Percentiles rank a stretch among this genome's conserved stretches.
These are phyloP conservation scores for Typhlichthys eigenmanni DNA, from an alignment of 2,797 vertebrate genomes.

Conservation along the genomic window DNA sequence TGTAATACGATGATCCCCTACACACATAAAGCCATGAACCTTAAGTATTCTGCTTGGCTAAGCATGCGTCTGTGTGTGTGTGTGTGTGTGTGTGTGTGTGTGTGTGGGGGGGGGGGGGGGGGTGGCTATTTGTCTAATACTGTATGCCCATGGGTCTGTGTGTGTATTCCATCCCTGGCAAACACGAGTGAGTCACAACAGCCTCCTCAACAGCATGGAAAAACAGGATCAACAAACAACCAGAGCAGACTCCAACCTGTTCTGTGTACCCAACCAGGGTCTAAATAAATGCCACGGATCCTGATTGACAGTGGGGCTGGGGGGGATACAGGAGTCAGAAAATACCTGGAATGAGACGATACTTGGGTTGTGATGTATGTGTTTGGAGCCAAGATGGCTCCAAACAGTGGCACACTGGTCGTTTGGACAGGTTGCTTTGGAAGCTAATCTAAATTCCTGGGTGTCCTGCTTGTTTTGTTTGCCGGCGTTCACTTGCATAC, in stretches of 20 bases:
- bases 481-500: constrained; percentile 30
- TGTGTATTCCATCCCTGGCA: constrained; percentile 15
- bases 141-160: constrained; percentile 23
- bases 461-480: constrained; percentile 47
- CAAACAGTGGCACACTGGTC: constrained; percentile 6
- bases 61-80: background rate
- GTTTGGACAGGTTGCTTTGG: constrained; percentile 20
- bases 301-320: background rate
- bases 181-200: constrained; percentile 23
- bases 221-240: constrained; percentile 2
- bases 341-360: no score
- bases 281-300: background rate
- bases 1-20: background rate
- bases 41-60: no score
- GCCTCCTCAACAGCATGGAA: constrained; percentile 17
- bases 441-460: constrained; percentile 39
- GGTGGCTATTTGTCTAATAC: background rate
- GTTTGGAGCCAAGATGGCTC: background rate
- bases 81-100: constrained; percentile 7
- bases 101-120: constrained; percentile 8
- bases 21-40: background rate
- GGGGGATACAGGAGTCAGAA: background rate
- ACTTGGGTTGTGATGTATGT: background rate
- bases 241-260: background rate
- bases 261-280: background rate